Base-by-base conservation (phyloP, 2,797 vertebrate species). In the Gadopsis marmoratus region DNA sequence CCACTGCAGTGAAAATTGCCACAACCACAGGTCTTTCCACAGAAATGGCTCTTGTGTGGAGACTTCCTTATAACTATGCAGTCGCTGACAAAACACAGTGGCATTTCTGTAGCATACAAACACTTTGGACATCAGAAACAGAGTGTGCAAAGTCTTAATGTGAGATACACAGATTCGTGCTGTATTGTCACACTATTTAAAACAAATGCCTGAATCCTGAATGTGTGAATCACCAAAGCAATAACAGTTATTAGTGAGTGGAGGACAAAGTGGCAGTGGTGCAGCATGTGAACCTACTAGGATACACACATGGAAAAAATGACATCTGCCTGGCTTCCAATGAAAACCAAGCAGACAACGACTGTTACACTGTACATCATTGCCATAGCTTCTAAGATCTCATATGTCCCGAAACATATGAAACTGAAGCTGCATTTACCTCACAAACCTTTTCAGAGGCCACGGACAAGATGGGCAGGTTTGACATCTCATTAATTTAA, bases 1-100 rank as follows among this genome's bases (percentile, higher is more conserved):
- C 71, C 98, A 99, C 92, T 97, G 98, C 84, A 98, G 97, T 0
- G 98, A 99, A 94, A 97, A 97, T 78, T 99, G 98, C 89, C 95
- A 97, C 91, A 97, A 96, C 91, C 97, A 98, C 93, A 96, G 97
- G 84, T 97, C 97, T n/a, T 96, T 98, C 92, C 98, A 98, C 90
- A 96, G 97, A 85, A 97, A 99, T 0, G 95, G 97, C 81, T 97
- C 98, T 86, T 99, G 98, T 0, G 97, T 99, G 88, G 98, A 99
- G 94, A 98, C 98, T 33, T 99, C 98, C 81, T 92, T 99, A 94
- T 99, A 95, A 99, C 88, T 65, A 79, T 79, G 69, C 74, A 66
- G 65, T 55, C 60, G 17, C 74, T 65, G 51, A 87, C 5, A 4
- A 11, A 68, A 47, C 71, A 66, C 70, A 56, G 71, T 35, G 54